Conservation (phyloP, 2,797 vertebrate genomes). For the Acanthiza pusilla region DNA sequence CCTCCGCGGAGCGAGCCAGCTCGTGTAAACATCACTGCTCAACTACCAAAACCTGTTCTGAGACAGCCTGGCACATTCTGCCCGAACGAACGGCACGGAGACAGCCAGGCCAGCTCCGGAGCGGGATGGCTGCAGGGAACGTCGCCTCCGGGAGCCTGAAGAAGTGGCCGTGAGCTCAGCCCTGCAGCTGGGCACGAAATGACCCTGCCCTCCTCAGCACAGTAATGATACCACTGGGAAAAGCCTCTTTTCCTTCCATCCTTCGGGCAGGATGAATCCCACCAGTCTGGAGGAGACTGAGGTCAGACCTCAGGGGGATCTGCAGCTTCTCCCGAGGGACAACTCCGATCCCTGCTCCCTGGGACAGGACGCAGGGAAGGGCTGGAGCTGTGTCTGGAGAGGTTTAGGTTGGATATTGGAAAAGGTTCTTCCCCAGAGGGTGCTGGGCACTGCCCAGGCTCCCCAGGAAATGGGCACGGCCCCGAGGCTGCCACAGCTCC, state of each 20-base stretch:
- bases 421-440: not conserved
- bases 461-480: accelerated
- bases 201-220: not conserved
- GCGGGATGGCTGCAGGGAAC: not conserved
- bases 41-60: not conserved
- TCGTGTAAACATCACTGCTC: not conserved
- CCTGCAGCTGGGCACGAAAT: not conserved
- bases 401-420: accelerated
- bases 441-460: not conserved
- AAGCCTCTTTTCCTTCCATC: not conserved
- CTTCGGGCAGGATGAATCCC: not conserved
- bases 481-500: not conserved
- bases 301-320: not conserved
- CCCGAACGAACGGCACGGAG: accelerated
- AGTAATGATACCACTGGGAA: not conserved
- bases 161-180: not conserved
- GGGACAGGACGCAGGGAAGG: accelerated
- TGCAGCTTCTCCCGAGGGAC: not conserved
- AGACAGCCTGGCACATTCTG: not conserved
- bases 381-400: not conserved
- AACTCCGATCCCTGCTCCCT: not conserved
- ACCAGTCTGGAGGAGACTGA: not conserved
- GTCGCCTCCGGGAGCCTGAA: not conserved
- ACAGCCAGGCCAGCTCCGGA: not conserved
- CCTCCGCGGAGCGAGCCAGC: not conserved